Evolutionary conservation across 2,888 invertebrate genomes (phyloP).

Genomic region (Protodeltote pygarga): DNA sequence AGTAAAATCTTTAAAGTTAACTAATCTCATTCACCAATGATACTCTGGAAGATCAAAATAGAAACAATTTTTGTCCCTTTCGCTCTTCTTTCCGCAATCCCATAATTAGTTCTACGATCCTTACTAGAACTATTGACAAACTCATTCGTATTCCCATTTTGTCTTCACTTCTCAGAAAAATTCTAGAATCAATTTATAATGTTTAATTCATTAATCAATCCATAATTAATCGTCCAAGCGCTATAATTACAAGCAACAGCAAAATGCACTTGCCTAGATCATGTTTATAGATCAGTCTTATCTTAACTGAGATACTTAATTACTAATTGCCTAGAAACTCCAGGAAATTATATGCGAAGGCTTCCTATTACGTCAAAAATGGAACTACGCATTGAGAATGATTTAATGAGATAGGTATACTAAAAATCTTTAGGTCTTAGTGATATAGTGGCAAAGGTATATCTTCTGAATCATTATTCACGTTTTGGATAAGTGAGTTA

Average conservation of each 20-base stretch:
- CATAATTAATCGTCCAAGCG: conserved; percentile 40
- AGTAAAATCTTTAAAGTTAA: too few relatives aligned
- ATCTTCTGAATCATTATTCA: too few relatives aligned
- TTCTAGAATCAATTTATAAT: too few relatives aligned
- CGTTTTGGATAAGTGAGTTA: too few relatives aligned
- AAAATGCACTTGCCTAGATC: conserved; percentile 52
- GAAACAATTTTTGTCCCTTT: too few relatives aligned
- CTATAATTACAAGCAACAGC: conserved; percentile 48
- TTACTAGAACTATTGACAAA: too few relatives aligned
- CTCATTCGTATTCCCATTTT: too few relatives aligned
- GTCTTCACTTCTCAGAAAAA: too few relatives aligned
- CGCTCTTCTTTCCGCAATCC: too few relatives aligned
- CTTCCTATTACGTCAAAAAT: conserved; percentile 34
- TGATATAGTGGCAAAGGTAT: neutral
- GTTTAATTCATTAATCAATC: conserved; percentile 44
- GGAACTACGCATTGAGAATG: neutral
- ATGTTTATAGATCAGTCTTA: conserved; percentile 41
- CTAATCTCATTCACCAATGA: too few relatives aligned
- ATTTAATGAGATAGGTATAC: neutral
- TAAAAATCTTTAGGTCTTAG: neutral
- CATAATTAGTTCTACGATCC: too few relatives aligned
- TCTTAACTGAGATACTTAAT: conserved; percentile 40
- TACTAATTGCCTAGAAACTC: conserved; percentile 41
- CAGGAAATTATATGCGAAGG: conserved; percentile 22
- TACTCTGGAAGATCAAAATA: too few relatives aligned